phyloP scores from a whole-genome alignment of 2,888 invertebrate genomes.

The Erynnis tages region DNA sequence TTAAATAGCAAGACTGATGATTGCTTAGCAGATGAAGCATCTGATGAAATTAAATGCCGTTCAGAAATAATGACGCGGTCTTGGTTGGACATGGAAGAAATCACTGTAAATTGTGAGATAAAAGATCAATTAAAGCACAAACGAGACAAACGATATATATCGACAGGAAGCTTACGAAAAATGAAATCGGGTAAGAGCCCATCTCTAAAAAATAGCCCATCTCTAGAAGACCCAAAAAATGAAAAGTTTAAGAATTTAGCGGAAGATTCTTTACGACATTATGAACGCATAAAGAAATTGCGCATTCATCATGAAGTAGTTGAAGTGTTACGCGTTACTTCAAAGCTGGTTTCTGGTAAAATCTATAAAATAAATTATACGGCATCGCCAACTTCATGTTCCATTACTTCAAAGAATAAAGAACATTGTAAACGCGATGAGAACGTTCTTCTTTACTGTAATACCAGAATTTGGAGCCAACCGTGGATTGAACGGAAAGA shows the following conservation, averaged over 20 bases:
- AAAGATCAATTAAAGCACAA: too few relatives aligned
- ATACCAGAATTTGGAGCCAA: constrained; percentile 74
- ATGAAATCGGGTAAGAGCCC: too few relatives aligned
- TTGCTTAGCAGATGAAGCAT: too few relatives aligned
- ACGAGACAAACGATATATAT: too few relatives aligned
- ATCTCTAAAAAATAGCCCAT: too few relatives aligned
- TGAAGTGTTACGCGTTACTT: constrained; percentile 44
- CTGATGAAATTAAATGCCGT: too few relatives aligned
- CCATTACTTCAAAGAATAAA: constrained; percentile 32
- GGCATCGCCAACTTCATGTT: constrained; percentile 41
- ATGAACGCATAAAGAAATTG: constrained; percentile 36
- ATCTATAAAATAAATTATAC: constrained; percentile 49
- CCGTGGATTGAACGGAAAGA: constrained; percentile 72
- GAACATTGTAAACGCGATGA: constrained; percentile 35
- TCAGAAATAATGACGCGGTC: constrained; percentile 75
- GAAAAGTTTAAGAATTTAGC: constrained; percentile 44
- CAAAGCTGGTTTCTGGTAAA: constrained; percentile 47
- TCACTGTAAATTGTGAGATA: constrained; percentile 52
- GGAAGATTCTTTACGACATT: constrained; percentile 45
- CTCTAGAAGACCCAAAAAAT: constrained; percentile 36
- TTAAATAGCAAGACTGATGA: too few relatives aligned
- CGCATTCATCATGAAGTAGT: constrained; percentile 40
- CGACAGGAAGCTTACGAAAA: too few relatives aligned
- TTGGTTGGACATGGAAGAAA: constrained; percentile 67
- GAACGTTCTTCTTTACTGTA: constrained; percentile 53